A percentile compares a stretch with the other conserved stretches of the same genome.
phyloP scores from a whole-genome alignment of 2,113 vertebrate species.

The Eleginops maclovinus region DNA sequence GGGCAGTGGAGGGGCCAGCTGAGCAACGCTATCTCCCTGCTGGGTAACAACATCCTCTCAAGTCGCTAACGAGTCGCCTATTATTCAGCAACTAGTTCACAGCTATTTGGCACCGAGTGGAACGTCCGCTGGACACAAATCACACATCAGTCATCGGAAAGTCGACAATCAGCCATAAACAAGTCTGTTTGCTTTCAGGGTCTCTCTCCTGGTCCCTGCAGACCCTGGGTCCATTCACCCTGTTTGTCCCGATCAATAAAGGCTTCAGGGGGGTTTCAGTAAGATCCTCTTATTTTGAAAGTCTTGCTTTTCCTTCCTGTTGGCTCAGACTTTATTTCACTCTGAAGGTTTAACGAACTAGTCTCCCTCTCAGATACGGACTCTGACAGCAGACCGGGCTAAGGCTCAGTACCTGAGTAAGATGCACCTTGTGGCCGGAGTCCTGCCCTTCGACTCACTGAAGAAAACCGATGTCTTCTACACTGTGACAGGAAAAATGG shows the following conservation, averaged over 20 bases:
- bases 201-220: conserved; percentile 88
- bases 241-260: conserved; percentile 89
- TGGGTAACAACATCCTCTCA: conserved; percentile 85
- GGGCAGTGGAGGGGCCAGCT: conserved; percentile 89
- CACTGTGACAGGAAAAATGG: conserved; percentile 89
- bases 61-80: too few relatives aligned
- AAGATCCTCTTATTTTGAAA: conserved; percentile 30
- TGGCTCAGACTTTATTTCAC: neutral
- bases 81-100: too few relatives aligned
- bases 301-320: neutral
- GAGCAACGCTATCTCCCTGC: conserved; percentile 85
- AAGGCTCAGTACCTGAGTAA: conserved; percentile 88
- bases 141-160: too few relatives aligned
- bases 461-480: conserved; percentile 84
- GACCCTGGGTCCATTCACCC: conserved; percentile 90
- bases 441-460: conserved; percentile 82
- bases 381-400: conserved; percentile 78
- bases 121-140: too few relatives aligned
- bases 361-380: conserved; percentile 75
- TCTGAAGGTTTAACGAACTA: neutral
- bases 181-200: conserved; percentile 71
- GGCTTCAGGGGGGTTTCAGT: conserved; percentile 84
- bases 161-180: too few relatives aligned
- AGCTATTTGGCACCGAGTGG: too few relatives aligned
- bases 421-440: conserved; percentile 90